These are phyloP conservation scores for Linnaemya tessellans DNA, from an alignment of 2,888 invertebrate species.

Conservation along the genomic window DNA sequence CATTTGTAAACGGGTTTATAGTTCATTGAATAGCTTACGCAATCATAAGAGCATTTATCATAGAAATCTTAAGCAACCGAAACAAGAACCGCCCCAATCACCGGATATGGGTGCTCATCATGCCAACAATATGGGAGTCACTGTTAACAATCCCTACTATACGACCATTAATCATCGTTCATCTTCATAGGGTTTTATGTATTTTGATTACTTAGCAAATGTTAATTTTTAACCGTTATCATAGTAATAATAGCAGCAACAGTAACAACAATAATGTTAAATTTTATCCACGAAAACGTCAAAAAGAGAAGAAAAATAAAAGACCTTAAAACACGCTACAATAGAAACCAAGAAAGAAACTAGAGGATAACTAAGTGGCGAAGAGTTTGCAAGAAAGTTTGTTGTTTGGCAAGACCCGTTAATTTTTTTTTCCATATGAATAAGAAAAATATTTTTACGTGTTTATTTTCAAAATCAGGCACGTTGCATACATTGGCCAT, in stretches of 20 bases:
- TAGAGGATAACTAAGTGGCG: background rate
- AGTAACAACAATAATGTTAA: constrained; percentile 45
- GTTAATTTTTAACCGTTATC: constrained; percentile 77
- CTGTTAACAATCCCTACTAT: constrained; percentile 78
- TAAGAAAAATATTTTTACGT: no score
- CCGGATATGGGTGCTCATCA: constrained; percentile 74
- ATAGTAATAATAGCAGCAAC: constrained; percentile 41
- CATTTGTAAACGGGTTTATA: constrained; percentile 96
- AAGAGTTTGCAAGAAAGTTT: constrained; percentile 36
- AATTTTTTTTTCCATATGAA: no score
- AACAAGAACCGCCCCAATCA: constrained; percentile 79
- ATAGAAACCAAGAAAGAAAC: background rate
- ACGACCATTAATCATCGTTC: constrained; percentile 82
- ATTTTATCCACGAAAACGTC: constrained; percentile 26
- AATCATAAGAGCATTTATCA: constrained; percentile 97
- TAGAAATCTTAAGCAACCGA: constrained; percentile 90
- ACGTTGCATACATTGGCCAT: background rate
- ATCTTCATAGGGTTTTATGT: constrained; percentile 82
- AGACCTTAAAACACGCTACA: background rate
- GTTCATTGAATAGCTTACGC: constrained; percentile 94
- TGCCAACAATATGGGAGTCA: constrained; percentile 66
- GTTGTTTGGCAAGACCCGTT: constrained; percentile 2
- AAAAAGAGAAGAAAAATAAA: constrained; percentile 22
- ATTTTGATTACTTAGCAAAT: constrained; percentile 81
- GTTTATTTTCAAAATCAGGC: background rate